Conservation (phyloP, 2,113 vertebrate species). For the Empidonax alnorum region DNA sequence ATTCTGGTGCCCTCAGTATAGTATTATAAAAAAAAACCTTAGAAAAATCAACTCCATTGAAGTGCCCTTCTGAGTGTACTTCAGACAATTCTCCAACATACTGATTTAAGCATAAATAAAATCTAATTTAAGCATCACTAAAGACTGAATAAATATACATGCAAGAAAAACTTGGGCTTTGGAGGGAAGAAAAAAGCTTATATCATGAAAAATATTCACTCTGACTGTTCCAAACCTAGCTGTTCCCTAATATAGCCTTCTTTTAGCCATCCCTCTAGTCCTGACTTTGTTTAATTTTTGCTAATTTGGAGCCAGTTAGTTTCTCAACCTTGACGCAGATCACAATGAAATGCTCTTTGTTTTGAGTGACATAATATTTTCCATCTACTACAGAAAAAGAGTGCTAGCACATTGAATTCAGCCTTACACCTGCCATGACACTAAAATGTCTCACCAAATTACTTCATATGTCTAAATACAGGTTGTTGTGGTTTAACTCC, state of each 20-base stretch:
- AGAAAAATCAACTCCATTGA: background rate
- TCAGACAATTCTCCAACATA: background rate
- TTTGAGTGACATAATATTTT: background rate
- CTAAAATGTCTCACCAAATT: background rate
- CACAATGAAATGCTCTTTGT: background rate
- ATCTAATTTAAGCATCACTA: background rate
- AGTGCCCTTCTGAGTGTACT: background rate
- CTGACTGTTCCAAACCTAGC: background rate
- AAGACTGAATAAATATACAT: background rate
- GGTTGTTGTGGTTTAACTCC: background rate
- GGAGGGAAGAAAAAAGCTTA: background rate
- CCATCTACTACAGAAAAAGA: background rate
- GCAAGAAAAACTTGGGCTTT: background rate
- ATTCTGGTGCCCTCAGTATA: background rate
- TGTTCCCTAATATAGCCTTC: background rate
- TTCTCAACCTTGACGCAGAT: background rate
- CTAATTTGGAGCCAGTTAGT: background rate
- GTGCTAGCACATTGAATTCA: background rate
- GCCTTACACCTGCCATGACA: background rate
- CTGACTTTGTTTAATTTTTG: background rate
- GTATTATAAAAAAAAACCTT: background rate
- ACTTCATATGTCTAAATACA: background rate
- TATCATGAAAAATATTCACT: background rate
- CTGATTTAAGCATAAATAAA: background rate
- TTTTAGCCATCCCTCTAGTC: background rate